phyloP scores from a whole-genome alignment of 1,140 invertebrate genomes.

The Nomia melanderi region DNA sequence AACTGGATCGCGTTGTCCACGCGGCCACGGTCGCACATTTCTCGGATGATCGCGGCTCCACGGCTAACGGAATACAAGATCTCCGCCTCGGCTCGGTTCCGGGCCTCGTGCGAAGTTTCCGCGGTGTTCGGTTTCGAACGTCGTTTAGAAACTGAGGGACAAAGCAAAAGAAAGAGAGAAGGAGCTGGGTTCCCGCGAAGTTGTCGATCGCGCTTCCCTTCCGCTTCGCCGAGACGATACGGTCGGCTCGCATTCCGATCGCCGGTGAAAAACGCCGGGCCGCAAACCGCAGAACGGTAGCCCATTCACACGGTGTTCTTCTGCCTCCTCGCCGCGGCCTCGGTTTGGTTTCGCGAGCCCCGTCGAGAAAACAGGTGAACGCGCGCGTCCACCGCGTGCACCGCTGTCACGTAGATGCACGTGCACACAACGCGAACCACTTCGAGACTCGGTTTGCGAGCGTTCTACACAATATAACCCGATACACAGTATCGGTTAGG shows the following conservation, averaged over 20 bases:
- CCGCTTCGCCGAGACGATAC: slow-evolving; percentile 27
- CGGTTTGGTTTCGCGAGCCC: slow-evolving; percentile 42
- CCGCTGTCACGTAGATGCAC: slow-evolving; percentile 34
- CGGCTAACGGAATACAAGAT: slow-evolving; percentile 70
- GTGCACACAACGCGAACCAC: slow-evolving; percentile 32
- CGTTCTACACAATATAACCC: too few relatives aligned
- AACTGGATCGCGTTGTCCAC: slow-evolving; percentile 53
- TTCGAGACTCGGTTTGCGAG: too few relatives aligned
- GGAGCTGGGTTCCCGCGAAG: neutral
- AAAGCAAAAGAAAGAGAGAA: too few relatives aligned
- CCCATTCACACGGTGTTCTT: slow-evolving; percentile 74
- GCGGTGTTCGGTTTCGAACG: slow-evolving; percentile 62
- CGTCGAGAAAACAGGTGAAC: slow-evolving; percentile 31
- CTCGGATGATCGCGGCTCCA: slow-evolving; percentile 63
- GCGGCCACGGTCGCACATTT: slow-evolving; percentile 62
- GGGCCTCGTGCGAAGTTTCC: neutral
- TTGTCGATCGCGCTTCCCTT: slow-evolving; percentile 7
- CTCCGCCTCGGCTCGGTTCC: slow-evolving; percentile 48
- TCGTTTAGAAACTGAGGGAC: neutral
- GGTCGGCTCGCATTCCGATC: slow-evolving; percentile 68
- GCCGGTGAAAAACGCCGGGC: slow-evolving; percentile 64
- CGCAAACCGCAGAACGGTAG: slow-evolving; percentile 74
- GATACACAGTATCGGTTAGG: too few relatives aligned
- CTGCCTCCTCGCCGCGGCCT: slow-evolving; percentile 19
- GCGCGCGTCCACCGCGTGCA: slow-evolving; percentile 34